Percentiles rank a stretch among this genome's conserved stretches.
phyloP scores from a whole-genome alignment of 2,888 invertebrate species.

The Dicranocentrus wangi region DNA sequence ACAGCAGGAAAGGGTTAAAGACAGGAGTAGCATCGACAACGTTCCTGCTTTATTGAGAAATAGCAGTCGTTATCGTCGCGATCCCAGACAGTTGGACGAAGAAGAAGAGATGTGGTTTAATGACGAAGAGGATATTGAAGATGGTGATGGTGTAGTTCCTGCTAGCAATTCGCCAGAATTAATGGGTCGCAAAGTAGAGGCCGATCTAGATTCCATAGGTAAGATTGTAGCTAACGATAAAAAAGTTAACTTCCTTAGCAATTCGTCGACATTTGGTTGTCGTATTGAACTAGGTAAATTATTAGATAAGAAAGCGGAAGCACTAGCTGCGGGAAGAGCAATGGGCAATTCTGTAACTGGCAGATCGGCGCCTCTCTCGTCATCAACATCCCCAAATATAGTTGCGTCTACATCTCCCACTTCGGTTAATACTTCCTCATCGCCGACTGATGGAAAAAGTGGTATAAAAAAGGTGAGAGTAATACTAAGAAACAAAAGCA shows the following conservation, averaged over 20 bases:
- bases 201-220: constrained; percentile 80
- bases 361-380: constrained; percentile 65
- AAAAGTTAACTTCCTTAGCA: constrained; percentile 10
- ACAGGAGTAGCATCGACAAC: constrained; percentile 78
- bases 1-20: constrained; percentile 91
- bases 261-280: constrained; percentile 16
- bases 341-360: constrained; percentile 68
- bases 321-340: constrained; percentile 64
- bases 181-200: constrained; percentile 77
- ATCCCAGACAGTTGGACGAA: constrained; percentile 94
- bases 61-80: constrained; percentile 86
- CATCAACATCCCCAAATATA: constrained; percentile 62
- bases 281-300: constrained; percentile 78
- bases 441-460: constrained; percentile 66
- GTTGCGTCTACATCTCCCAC: constrained; percentile 65
- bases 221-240: constrained; percentile 58
- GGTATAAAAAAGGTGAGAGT: constrained; percentile 68
- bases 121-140: constrained; percentile 94
- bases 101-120: constrained; percentile 99
- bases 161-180: constrained; percentile 76
- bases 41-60: constrained; percentile 87
- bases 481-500: background rate
- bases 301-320: constrained; percentile 80
- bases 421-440: constrained; percentile 53
- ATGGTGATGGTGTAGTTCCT: constrained; percentile 75